A percentile compares a stretch with the other conserved stretches of the same genome.
phyloP scores from a whole-genome alignment of 2,888 invertebrate species.

The Uropetala carovei region DNA sequence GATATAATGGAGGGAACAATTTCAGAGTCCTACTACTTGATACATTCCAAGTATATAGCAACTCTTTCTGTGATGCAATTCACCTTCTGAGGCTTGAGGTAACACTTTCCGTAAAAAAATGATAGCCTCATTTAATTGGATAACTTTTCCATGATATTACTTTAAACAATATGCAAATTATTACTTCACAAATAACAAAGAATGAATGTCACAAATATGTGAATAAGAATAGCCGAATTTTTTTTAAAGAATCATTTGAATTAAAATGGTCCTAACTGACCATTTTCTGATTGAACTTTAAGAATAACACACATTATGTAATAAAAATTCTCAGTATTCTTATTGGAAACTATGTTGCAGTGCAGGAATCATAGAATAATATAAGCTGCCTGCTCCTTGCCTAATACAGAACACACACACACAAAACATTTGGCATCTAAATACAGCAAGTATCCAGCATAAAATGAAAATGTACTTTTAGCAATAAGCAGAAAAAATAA shows the following conservation, averaged over 20 bases:
- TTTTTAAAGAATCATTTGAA: slow-evolving; percentile 35
- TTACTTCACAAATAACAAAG: neutral
- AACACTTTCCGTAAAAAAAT: slow-evolving; percentile 16
- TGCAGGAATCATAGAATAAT: slow-evolving; percentile 62
- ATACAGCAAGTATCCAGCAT: slow-evolving; percentile 61
- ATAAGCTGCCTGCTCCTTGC: slow-evolving; percentile 56
- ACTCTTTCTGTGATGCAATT: neutral
- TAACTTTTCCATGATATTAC: slow-evolving; percentile 41
- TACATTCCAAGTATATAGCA: neutral
- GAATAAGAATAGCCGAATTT: slow-evolving; percentile 52
- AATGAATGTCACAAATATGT: slow-evolving; percentile 42
- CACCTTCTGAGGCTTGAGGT: slow-evolving; percentile 13
- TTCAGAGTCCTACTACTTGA: slow-evolving; percentile 23
- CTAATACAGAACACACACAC: slow-evolving; percentile 64
- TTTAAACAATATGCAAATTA: slow-evolving; percentile 5
- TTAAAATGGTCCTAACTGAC: slow-evolving; percentile 40
- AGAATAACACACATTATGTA: slow-evolving; percentile 61
- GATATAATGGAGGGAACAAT: slow-evolving; percentile 53
- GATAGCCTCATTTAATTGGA: neutral
- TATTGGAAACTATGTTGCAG: slow-evolving; percentile 59
- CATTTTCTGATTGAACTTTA: slow-evolving; percentile 41
- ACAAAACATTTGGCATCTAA: slow-evolving; percentile 63
- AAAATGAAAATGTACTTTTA: slow-evolving; percentile 54
- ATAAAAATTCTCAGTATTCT: slow-evolving; percentile 61
- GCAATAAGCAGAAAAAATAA: slow-evolving; percentile 51